phyloP scores from a whole-genome alignment of 2,888 invertebrate genomes.

The Norana najaformis region DNA sequence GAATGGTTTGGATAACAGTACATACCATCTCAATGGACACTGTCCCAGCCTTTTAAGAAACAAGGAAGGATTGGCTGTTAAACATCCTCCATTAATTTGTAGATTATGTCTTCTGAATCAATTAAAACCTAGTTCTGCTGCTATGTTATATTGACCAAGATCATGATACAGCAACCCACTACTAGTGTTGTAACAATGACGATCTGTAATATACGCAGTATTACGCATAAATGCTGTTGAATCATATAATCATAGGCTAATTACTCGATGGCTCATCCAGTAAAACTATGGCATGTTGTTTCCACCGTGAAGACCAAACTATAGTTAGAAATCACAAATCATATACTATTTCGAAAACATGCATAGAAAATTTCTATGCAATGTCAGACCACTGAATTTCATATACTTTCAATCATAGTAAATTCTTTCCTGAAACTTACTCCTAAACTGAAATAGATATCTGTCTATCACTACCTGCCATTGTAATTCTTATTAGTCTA shows the following conservation, averaged over 20 bases:
- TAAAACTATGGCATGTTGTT: not conserved
- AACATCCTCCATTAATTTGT: too few relatives aligned
- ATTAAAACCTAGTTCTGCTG: too few relatives aligned
- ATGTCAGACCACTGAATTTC: not conserved
- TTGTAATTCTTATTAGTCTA: not conserved
- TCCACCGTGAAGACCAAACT: not conserved
- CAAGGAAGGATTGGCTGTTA: too few relatives aligned
- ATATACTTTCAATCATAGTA: too few relatives aligned
- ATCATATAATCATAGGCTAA: too few relatives aligned
- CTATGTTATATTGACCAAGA: not conserved
- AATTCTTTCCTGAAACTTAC: not conserved
- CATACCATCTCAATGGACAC: too few relatives aligned
- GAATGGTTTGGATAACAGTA: not conserved
- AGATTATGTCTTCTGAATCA: too few relatives aligned
- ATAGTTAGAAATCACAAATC: too few relatives aligned
- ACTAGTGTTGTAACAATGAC: not conserved
- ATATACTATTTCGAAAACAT: too few relatives aligned
- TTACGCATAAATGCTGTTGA: not conserved
- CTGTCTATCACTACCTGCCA: not conserved
- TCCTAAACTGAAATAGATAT: not conserved
- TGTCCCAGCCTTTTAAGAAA: too few relatives aligned
- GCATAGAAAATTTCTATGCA: not conserved
- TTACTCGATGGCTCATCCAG: not conserved
- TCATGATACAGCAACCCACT: too few relatives aligned
- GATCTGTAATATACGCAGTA: too few relatives aligned